Conservation (phyloP, 2,113 vertebrate genomes). For the Psophia crepitans region DNA sequence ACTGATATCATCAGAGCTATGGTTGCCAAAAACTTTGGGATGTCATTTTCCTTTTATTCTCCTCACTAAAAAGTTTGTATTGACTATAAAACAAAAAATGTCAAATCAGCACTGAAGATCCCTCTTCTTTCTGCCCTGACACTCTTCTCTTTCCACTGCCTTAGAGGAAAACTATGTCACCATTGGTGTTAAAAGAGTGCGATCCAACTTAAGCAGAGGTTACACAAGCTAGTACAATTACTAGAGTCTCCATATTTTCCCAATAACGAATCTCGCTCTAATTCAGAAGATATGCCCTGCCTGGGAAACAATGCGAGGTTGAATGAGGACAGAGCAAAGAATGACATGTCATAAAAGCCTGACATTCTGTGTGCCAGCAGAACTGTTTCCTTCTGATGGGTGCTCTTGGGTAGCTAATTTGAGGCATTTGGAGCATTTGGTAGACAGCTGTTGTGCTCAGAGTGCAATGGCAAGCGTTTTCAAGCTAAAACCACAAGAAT, state of each 20-base stretch:
- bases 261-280: background rate
- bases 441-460: constrained; percentile 40
- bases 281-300: constrained; percentile 28
- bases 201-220: background rate
- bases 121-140: background rate
- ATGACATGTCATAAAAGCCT: constrained; percentile 24
- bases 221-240: constrained; percentile 12
- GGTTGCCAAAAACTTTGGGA: background rate
- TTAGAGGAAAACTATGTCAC: background rate
- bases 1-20: background rate
- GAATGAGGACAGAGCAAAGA: constrained; percentile 39
- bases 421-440: constrained; percentile 52
- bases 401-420: constrained; percentile 18
- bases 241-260: constrained; percentile 17
- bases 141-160: background rate
- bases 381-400: background rate
- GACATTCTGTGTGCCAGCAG: constrained; percentile 9
- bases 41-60: background rate
- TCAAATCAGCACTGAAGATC: background rate
- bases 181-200: background rate
- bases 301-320: constrained; percentile 53
- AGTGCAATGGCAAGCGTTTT: background rate
- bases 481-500: constrained; percentile 47
- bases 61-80: background rate
- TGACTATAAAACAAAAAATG: background rate